Conservation (phyloP, 2,888 invertebrate genomes). For the Caenorhabditis sp. region DNA sequence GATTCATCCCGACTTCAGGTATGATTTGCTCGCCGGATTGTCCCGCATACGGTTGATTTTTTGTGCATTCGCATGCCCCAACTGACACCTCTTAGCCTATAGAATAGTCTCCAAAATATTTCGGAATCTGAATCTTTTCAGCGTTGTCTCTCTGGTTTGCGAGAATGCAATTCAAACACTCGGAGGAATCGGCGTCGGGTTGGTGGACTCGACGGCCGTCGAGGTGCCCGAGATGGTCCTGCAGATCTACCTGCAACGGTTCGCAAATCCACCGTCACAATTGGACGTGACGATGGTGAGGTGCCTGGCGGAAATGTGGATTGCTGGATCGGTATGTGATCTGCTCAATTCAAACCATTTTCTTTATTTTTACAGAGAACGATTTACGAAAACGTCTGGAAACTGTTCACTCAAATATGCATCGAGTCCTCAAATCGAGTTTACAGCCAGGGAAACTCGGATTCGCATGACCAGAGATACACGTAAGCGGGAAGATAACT, state of each 20-base stretch:
- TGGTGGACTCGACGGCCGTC: slow-evolving; percentile 61
- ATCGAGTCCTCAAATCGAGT: slow-evolving; percentile 85
- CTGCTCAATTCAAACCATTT: neutral
- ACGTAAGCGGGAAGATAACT: slow-evolving; percentile 59
- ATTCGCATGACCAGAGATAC: slow-evolving; percentile 68
- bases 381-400: slow-evolving; percentile 94
- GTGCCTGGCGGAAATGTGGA: slow-evolving; percentile 97
- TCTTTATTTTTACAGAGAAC: slow-evolving; percentile 80
- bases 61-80: slow-evolving; percentile 10
- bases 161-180: slow-evolving; percentile 97
- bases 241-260: slow-evolving; percentile 82
- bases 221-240: slow-evolving; percentile 74
- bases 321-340: slow-evolving; percentile 83
- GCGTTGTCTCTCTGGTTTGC: slow-evolving; percentile 92
- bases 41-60: neutral
- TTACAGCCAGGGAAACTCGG: slow-evolving; percentile 69
- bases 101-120: neutral
- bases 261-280: slow-evolving; percentile 92
- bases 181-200: slow-evolving; percentile 90
- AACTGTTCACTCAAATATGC: slow-evolving; percentile 96
- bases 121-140: slow-evolving; percentile 79
- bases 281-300: slow-evolving; percentile 95
- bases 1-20: slow-evolving; percentile 51
- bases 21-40: neutral
- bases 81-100: neutral